phyloP scores from a whole-genome alignment of 2,113 vertebrate genomes.

The Hyla sarda region DNA sequence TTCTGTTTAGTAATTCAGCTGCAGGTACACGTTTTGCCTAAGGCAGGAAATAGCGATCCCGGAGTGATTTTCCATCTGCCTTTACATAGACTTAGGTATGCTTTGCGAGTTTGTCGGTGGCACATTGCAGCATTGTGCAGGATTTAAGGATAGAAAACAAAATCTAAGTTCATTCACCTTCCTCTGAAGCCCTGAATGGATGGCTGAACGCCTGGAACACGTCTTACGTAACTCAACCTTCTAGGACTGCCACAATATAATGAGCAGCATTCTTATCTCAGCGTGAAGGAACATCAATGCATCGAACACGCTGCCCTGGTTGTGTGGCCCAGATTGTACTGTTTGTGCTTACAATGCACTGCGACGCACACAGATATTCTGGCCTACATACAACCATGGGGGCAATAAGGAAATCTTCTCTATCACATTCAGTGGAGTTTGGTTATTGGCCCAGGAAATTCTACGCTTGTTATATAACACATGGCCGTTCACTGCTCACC shows the following conservation, averaged over 20 bases:
- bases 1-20: conserved; percentile 41
- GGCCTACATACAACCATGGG: neutral
- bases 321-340: neutral
- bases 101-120: conserved; percentile 7
- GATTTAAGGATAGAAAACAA: neutral
- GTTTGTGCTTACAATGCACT: neutral
- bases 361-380: neutral
- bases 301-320: conserved; percentile 6
- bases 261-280: conserved; percentile 38
- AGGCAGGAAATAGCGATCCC: conserved; percentile 34
- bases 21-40: conserved; percentile 42
- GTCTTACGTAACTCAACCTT: conserved; percentile 5
- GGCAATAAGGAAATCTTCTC: neutral
- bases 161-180: conserved; percentile 24
- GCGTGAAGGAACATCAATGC: conserved; percentile 21
- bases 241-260: conserved; percentile 18
- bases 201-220: conserved; percentile 23
- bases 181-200: conserved; percentile 11
- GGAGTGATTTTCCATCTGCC: conserved; percentile 52
- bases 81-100: conserved; percentile 2
- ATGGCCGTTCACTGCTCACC: neutral
- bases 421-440: neutral
- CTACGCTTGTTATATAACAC: neutral
- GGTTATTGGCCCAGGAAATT: neutral
- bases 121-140: neutral